Evolutionary conservation across 2,797 vertebrate genomes (phyloP).

Genomic region (Catostomus latipinnis): DNA sequence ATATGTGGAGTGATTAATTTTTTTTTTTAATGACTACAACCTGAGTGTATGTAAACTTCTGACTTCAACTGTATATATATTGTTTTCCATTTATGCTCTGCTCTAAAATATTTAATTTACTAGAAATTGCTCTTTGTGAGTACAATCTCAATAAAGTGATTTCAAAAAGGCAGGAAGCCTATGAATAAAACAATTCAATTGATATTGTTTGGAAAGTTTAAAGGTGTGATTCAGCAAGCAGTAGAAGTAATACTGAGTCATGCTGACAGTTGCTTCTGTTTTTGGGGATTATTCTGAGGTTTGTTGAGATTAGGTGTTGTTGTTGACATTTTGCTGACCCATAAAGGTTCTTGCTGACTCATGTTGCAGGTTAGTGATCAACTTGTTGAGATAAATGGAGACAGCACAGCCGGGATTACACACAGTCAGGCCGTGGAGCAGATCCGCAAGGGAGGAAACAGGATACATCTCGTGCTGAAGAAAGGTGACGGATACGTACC

Average conservation of each 20-base stretch:
- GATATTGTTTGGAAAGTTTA: neutral
- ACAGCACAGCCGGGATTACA: conserved; percentile 94
- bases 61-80: no score
- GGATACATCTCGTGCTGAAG: conserved; percentile 91
- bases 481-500: conserved; percentile 94
- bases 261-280: neutral
- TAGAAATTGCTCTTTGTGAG: no score
- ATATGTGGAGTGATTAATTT: no score
- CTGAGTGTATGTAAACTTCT: no score
- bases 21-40: no score
- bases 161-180: no score
- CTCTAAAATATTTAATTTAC: no score
- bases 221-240: neutral
- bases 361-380: conserved; percentile 92
- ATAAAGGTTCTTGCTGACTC: conserved; percentile 22
- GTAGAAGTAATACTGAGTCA: neutral
- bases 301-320: conserved; percentile 10
- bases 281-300: conserved; percentile 15
- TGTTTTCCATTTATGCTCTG: no score
- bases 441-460: conserved; percentile 93
- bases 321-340: conserved; percentile 22
- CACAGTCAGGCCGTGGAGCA: conserved; percentile 97
- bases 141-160: no score
- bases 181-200: neutral
- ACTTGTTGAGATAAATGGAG: conserved; percentile 98